phyloP scores from a whole-genome alignment of 2,888 invertebrate species.

The Pantelozetes paolii region DNA sequence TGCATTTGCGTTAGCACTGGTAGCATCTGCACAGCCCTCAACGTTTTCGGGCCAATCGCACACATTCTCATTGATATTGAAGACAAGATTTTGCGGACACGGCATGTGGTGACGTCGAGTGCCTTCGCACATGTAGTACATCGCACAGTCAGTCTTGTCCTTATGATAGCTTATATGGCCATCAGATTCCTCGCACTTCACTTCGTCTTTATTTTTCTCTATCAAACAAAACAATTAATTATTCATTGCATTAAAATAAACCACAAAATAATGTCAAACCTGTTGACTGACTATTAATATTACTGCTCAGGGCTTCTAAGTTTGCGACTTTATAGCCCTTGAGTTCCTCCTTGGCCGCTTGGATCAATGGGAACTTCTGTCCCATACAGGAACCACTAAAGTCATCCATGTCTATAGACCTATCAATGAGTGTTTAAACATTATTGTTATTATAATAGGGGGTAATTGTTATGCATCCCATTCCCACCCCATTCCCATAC shows the following conservation, averaged over 20 bases:
- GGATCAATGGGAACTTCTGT: slow-evolving; percentile 82
- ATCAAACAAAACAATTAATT: not conserved
- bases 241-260: not conserved
- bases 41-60: slow-evolving; percentile 69
- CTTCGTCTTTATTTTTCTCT: slow-evolving; percentile 67
- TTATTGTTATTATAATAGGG: slow-evolving; percentile 60
- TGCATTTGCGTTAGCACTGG: not conserved
- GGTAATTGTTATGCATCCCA: not conserved
- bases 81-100: slow-evolving; percentile 84
- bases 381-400: slow-evolving; percentile 80
- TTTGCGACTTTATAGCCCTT: slow-evolving; percentile 61
- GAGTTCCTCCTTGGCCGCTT: slow-evolving; percentile 78
- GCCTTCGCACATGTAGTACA: slow-evolving; percentile 94
- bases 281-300: not conserved
- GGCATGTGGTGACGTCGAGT: slow-evolving; percentile 91
- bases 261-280: too few species aligned
- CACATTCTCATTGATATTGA: slow-evolving; percentile 85
- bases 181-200: slow-evolving; percentile 84
- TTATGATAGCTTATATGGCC: slow-evolving; percentile 91
- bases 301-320: slow-evolving; percentile 39
- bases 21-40: slow-evolving; percentile 41
- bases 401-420: slow-evolving; percentile 89
- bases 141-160: slow-evolving; percentile 84
- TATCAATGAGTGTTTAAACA: not conserved
- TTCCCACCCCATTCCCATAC: too few species aligned